A percentile compares a stretch with the other conserved stretches of the same genome.
Evolutionary conservation across 2,113 vertebrate genomes (phyloP).

Genomic region (Corvus hawaiiensis): DNA sequence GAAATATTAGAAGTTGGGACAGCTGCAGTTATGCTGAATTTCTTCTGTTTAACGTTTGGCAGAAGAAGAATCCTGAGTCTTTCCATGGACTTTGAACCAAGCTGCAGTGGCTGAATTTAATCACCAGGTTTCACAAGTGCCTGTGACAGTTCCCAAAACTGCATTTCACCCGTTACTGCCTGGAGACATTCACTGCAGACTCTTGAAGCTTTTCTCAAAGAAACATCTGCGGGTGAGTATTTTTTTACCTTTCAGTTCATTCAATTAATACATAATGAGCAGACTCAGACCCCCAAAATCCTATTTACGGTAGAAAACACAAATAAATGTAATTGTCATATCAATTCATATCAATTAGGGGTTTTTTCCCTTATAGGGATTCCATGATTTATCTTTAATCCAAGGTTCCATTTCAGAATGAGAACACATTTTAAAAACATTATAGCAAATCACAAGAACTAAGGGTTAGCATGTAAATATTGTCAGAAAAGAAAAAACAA

Average conservation of each 20-base stretch:
- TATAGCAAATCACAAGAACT: background rate
- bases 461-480: background rate
- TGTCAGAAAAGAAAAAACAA: background rate
- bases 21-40: background rate
- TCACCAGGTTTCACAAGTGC: background rate
- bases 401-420: background rate
- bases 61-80: background rate
- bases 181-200: background rate
- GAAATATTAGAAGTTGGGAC: background rate
- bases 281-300: background rate
- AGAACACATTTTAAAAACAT: background rate
- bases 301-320: background rate
- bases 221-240: background rate
- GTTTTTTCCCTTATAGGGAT: background rate
- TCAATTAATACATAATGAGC: background rate
- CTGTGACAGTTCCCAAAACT: background rate
- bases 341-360: background rate
- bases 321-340: background rate
- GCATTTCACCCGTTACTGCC: rapidly evolving
- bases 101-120: background rate
- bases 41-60: background rate
- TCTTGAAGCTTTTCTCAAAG: background rate
- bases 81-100: background rate
- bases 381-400: background rate
- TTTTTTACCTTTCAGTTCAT: background rate